Evolutionary conservation across 2,888 invertebrate genomes (phyloP), one percentile per base, ranked within the genome.

Genomic region (Gandaritis pyraliata): DNA sequence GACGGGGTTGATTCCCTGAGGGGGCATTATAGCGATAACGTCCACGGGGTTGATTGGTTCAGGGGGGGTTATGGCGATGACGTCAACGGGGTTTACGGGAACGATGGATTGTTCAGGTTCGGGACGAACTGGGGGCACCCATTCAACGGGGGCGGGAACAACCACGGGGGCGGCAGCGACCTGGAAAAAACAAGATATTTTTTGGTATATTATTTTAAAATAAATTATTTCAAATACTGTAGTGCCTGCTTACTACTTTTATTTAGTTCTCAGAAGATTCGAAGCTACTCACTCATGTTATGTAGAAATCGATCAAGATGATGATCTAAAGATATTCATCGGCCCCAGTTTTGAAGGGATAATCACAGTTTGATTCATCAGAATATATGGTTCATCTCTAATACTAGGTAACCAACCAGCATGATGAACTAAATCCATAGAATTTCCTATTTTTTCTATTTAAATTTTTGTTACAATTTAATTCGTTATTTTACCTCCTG

Each of bases 1-100:
- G 58, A 79, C 53, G 66, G 73, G 56, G 68, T 71, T 70, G 13
- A 54, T 33, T 33, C 8, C 5, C 8, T 33, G 8, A 16, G 38
- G 38, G 43, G 43, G 41, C 7, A 52, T 56, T 49, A 66, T 64
- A 47, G 72, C 67, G 62, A n/a, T n/a, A 39, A 29, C 29, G n/a
- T 46, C 51, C 13, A 51, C 33, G 30, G 61, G 61, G 39, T 63
- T 55, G 7, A 58, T 53, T 38, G n/a, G n/a, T n/a, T n/a, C n/a
- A 16, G 38, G 38, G 43, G 43, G 41, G 15, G 52, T 56, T 49
- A 66, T 64, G 46, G 72, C 67, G 23, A 16, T 10, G 45, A 18
- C 23, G 4, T 23, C 23, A 8, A 51, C 33, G 36, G 61, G 61
- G 47, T 46, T 52, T 23, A 52, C 45, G 15, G 49, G 33, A 1